Conservation (phyloP, 2,888 invertebrate species). For the Trisateles emortualis region DNA sequence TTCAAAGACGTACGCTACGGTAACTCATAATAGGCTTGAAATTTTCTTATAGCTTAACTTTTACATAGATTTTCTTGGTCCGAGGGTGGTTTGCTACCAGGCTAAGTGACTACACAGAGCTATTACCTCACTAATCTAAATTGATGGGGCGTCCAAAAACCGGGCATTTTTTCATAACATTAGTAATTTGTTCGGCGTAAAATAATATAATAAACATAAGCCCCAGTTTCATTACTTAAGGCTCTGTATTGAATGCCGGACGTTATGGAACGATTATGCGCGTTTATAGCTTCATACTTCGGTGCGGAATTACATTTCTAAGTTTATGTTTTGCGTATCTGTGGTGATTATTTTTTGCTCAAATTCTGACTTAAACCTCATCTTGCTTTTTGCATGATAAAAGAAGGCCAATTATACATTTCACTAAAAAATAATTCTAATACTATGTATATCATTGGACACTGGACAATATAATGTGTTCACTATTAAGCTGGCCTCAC, state of each 20-base stretch:
- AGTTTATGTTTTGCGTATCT: constrained; percentile 40
- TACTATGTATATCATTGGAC: no score
- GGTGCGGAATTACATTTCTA: constrained; percentile 54
- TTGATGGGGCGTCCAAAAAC: constrained; percentile 85
- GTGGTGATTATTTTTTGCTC: constrained; percentile 13
- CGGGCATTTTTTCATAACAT: constrained; percentile 81
- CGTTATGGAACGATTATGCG: constrained; percentile 62
- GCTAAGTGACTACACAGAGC: constrained; percentile 64
- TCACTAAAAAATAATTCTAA: no score
- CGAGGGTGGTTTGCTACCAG: constrained; percentile 74
- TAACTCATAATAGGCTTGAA: constrained; percentile 81
- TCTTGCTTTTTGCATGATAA: no score
- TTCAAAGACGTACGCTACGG: constrained; percentile 62
- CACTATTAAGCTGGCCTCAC: no score
- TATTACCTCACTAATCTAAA: constrained; percentile 85
- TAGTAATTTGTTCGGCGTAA: constrained; percentile 84
- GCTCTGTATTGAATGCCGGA: constrained; percentile 64
- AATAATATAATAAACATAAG: constrained; percentile 82
- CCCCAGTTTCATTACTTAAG: constrained; percentile 81
- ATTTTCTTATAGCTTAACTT: constrained; percentile 83
- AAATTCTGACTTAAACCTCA: no score
- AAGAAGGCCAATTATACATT: no score
- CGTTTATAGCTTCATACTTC: constrained; percentile 56
- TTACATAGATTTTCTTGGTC: constrained; percentile 81
- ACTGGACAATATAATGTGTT: no score